Evolutionary conservation across 2,113 vertebrate genomes (phyloP).

Genomic region (Bujurquina vittata): DNA sequence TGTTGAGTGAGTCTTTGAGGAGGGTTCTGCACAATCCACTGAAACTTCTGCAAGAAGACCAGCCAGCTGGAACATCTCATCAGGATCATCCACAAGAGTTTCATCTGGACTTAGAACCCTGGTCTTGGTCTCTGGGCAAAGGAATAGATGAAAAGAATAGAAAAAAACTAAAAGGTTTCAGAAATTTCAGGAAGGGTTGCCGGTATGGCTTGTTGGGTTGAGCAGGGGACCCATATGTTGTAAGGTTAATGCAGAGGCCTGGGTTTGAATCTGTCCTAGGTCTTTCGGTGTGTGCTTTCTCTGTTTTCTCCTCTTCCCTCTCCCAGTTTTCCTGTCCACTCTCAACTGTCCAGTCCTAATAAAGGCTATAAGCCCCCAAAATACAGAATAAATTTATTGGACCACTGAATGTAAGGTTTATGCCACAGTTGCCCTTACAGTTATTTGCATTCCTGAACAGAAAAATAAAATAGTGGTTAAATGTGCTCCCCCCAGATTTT

Average conservation of each 20-base stretch:
- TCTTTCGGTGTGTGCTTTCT: background rate
- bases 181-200: no score
- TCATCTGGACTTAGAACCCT: slow-evolving; percentile 77
- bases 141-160: background rate
- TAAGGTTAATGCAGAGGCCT: no score
- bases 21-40: slow-evolving; percentile 75
- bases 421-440: background rate
- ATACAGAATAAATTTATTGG: background rate
- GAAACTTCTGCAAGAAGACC: slow-evolving; percentile 80
- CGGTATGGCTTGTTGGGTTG: no score
- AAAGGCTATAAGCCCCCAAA: background rate
- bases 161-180: background rate
- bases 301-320: background rate
- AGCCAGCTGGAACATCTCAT: slow-evolving; percentile 80
- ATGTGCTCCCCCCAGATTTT: no score
- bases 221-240: no score
- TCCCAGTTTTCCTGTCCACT: background rate
- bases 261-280: background rate
- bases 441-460: no score
- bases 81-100: slow-evolving; percentile 78
- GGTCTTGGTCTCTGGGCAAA: slow-evolving; percentile 71
- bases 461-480: no score
- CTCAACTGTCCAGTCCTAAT: background rate
- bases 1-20: slow-evolving; percentile 63
- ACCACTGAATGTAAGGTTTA: background rate